A percentile compares a stretch with the other conserved stretches of the same genome.
Conservation (phyloP, 2,797 vertebrate species). For the Darevskia nairensis region DNA sequence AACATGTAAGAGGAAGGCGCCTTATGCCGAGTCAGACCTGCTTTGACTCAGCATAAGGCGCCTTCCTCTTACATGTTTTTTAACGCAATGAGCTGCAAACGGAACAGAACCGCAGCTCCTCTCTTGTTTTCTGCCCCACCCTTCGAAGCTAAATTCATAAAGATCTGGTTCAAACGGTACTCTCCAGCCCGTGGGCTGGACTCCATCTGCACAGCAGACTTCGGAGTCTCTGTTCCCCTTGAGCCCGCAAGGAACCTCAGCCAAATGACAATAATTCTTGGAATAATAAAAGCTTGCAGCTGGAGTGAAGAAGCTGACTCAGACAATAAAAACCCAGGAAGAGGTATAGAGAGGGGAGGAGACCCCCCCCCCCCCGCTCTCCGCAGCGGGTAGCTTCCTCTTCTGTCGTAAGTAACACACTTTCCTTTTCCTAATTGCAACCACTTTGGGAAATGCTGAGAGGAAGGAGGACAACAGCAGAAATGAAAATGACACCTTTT, state of each 20-base stretch:
- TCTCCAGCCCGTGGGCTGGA: too few species aligned
- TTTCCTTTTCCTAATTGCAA: slow-evolving; percentile 25
- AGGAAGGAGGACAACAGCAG: background rate
- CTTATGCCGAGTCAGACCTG: too few species aligned
- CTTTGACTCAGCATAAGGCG: too few species aligned
- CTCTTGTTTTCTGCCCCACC: background rate
- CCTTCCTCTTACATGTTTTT: too few species aligned
- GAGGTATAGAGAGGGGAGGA: slow-evolving; percentile 32
- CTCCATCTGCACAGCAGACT: slow-evolving; percentile 51
- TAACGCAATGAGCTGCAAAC: background rate
- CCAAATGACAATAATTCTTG: slow-evolving; percentile 50
- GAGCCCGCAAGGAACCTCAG: slow-evolving; percentile 53
- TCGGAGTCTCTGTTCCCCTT: slow-evolving; percentile 21
- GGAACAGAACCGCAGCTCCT: background rate
- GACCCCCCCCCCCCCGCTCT: background rate
- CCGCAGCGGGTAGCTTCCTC: slow-evolving; percentile 3
- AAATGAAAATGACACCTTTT: background rate
- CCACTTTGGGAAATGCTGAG: background rate
- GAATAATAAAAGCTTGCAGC: slow-evolving; percentile 65
- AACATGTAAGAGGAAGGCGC: too few species aligned
- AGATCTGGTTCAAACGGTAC: background rate
- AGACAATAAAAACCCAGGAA: slow-evolving; percentile 52
- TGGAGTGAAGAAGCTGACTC: slow-evolving; percentile 51
- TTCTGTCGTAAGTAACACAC: background rate
- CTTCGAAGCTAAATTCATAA: background rate